Evolutionary conservation across 2,113 vertebrate species (phyloP), one percentile per base, ranked within the genome.

Genomic region (Gallinago paraguaiae): DNA sequence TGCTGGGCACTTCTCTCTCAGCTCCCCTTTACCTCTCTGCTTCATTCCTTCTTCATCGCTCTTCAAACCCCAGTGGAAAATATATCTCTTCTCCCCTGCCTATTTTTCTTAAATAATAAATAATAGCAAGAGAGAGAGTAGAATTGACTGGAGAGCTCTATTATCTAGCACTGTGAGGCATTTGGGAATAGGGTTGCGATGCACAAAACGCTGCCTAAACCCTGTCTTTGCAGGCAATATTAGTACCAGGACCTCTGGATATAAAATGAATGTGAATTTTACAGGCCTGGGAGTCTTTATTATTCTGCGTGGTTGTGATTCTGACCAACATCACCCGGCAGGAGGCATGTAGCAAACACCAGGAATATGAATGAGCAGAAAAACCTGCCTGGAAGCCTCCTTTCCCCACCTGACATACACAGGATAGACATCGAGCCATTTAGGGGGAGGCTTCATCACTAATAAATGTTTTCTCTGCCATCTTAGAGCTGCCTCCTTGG

Each of bases 41-140:
- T 86, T 90, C 82, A 20, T 72, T 90, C 84, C 23, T 79, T 64
- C 64, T 78, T 93, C 77, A 71, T 83, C 65, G 72, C 76, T 68
- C 71, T 79, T 67, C 61, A 90, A 70, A 68, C 35, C 76, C 76
- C 82, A 35, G 54, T 51, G 74, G 93, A 84, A 95, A 93, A 92
- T 67, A 13, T 30, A 64, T 95, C 85, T 93, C 77, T 97, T 91
- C 56, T 94, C 86, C 75, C 63, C 85, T 86, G 59, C 59, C 70
- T 90, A 17, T 72, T 86, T 93, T 91, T 81, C 81, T 94, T 96
- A 94, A 94, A 92, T 94, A 96, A 97, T 85, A 94, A 87, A 94
- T 90, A 86, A 78, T 87, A 83, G 78, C 67, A 85, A 43, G 50
- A 70, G 59, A 37, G 83, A 41, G n/a, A 86, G 57, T 35, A 45